Base-by-base conservation (phyloP, 2,888 invertebrate genomes). In the Lucinisca nassula region DNA sequence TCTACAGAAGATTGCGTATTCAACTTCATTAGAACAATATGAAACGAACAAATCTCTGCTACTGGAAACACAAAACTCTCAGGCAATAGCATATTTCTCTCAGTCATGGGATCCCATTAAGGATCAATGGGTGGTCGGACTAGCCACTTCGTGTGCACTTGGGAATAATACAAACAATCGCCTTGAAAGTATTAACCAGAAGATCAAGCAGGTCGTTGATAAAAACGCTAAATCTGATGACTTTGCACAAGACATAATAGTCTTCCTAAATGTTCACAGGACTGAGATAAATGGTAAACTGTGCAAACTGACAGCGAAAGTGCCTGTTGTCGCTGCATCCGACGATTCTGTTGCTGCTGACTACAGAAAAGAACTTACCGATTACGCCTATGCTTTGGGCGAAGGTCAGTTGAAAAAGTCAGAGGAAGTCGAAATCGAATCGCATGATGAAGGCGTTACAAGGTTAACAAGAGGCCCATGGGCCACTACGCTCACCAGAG, bases 271-370 rank as follows among this genome's bases (percentile, higher is more conserved):
- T 14, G 27, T 17, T 27, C 74, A 74, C 58, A n/a, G 81, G 8
- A 81, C 81, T 30, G 81, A 81, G 58, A 74, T 81, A 37, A 32
- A 74, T 21, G 81, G 81, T 6, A 80, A 73, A 51, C n/a, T 81
- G 38, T 74, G 58, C 24, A 73, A 30, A 27, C n/a, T 27, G 12
- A 55, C 40, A 1, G 38, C 38, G 4, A 81, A 81, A 74, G 81
- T 81, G 0, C 74, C 81, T 0, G 74, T 74, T 24, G 40, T 40
- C 3, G 24, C 37, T 8, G n/a, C 6, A 14, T 12, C n/a, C 2
- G 78, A 30, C 40, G 24, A 12, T n/a, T 55, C 55, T 55, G 55
- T 55, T 55, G 55, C 55, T n/a, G 55, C 55, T 70, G 70, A 70
- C 17, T 70, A 32, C 70, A 70, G 70, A 30, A 30, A 35, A 32